A percentile compares a stretch with the other conserved stretches of the same genome.
Evolutionary conservation across 2,797 vertebrate species (phyloP).

Genomic region (Clarias platycephalus): DNA sequence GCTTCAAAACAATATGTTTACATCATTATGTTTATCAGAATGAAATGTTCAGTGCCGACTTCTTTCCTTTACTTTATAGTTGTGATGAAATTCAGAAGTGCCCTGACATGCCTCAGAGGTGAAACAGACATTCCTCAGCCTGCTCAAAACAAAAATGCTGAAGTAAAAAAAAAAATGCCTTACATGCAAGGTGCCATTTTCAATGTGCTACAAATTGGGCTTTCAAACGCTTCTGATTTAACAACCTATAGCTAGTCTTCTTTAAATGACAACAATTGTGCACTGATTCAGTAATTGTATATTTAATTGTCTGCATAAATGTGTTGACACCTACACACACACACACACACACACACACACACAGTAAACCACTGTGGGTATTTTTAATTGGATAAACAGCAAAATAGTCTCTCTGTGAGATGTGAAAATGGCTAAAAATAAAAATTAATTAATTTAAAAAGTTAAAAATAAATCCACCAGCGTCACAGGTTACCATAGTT

Average conservation of each 20-base stretch:
- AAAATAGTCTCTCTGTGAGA: neutral
- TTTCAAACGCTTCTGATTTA: neutral
- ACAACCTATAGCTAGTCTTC: neutral
- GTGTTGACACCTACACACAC: neutral
- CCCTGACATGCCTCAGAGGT: constrained; percentile 61
- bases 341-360: too few relatives aligned
- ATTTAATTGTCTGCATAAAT: neutral
- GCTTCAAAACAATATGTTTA: neutral
- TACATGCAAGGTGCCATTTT: neutral
- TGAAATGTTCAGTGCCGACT: neutral
- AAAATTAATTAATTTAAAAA: too few relatives aligned
- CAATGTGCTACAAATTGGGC: neutral
- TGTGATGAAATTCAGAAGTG: constrained; percentile 50
- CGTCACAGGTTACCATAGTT: neutral
- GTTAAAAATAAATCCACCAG: neutral
- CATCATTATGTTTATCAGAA: neutral
- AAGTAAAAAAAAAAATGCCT: neutral
- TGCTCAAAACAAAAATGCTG: constrained; percentile 11
- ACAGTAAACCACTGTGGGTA: neutral
- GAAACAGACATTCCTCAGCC: constrained; percentile 70
- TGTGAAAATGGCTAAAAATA: neutral
- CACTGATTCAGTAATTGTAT: neutral
- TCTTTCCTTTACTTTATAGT: neutral
- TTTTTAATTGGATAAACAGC: neutral
- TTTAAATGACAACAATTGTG: neutral